Base-by-base conservation (phyloP, 2,888 invertebrate species). In the Hirtodrosophila duncani region DNA sequence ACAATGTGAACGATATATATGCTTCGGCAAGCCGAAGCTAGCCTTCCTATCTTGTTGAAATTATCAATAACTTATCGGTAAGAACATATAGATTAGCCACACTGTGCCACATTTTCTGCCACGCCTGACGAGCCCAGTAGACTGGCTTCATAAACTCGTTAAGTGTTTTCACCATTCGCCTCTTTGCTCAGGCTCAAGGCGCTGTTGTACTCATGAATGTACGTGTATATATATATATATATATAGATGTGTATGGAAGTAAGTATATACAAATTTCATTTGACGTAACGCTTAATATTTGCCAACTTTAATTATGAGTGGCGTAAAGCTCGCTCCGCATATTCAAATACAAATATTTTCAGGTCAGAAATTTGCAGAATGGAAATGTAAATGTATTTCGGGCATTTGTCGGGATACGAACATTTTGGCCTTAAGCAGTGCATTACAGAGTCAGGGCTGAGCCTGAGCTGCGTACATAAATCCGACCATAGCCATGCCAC, bases 101-200 rank as follows among this genome's bases (percentile, higher is more conserved):
- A n/a, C n/a, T n/a, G n/a, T n/a, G n/a, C n/a, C n/a, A n/a, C n/a
- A n/a, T n/a, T n/a, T n/a, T n/a, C n/a, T 11, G 14, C 18, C 23
- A 20, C 9, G 10, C 14, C 9, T 21, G 5, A 10, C 31, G 16
- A 3, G 11, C 16, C 31, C 20, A 18, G 29, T 30, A 9, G 23
- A 21, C 18, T 16, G 11, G 60, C 65, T 64, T 57, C 57, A 66
- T 64, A 64, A 64, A 64, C 58, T 64, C 66, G 64, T 66, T 66
- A 64, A 64, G 62, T 62, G 64, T 62, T 52, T 57, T 64, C 58
- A 39, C 31, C 62, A 36, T 57, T 57, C 37, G 51, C 45, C 42
- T 34, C 37, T 33, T 20, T 20, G 4, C 7, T 4, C 20, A 4
- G 20, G 20, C 20, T 20, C 7, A 20, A 4, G 7, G 4, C 4